Evolutionary conservation across 2,888 invertebrate species (phyloP).

Genomic region (Sisyra nigra): DNA sequence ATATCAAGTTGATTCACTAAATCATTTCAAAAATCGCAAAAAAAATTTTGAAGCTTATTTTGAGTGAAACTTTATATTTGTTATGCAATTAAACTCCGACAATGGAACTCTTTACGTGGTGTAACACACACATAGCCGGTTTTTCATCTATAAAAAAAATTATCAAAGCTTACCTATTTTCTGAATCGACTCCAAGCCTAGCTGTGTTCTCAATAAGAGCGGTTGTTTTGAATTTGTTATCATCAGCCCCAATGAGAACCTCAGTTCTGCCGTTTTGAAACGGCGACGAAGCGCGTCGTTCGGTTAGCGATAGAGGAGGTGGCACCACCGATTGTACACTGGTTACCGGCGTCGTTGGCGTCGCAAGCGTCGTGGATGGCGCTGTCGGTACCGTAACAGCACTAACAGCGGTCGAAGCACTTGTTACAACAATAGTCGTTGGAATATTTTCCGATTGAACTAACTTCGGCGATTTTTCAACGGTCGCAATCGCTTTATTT

Average conservation of each 20-base stretch:
- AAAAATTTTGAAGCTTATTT: no score
- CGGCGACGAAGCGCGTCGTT: constrained; percentile 34
- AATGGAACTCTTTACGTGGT: no score
- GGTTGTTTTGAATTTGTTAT: constrained; percentile 42
- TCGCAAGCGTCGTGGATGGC: constrained; percentile 13
- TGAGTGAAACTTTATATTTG: no score
- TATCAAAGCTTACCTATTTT: constrained; percentile 34
- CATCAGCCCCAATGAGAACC: constrained; percentile 49
- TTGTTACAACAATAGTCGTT: constrained; percentile 18
- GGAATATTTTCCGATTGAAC: constrained; percentile 14
- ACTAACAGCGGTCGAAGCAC: constrained; percentile 15
- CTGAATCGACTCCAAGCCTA: constrained; percentile 36
- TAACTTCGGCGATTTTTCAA: constrained; percentile 12
- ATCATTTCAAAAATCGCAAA: no score
- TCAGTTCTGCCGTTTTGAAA: constrained; percentile 59
- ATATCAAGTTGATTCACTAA: no score
- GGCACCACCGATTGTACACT: constrained; percentile 18
- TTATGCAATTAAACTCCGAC: no score
- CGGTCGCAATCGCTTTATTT: constrained; percentile 24
- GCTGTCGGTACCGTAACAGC: constrained; percentile 10
- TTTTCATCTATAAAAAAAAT: no score
- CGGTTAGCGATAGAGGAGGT: constrained; percentile 13
- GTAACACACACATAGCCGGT: no score
- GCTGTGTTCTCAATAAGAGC: constrained; percentile 40
- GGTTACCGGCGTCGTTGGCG: constrained; percentile 19